Evolutionary conservation across 2,797 vertebrate genomes (phyloP), one percentile per base, ranked within the genome.

Genomic region (Rhynchonycteris naso): DNA sequence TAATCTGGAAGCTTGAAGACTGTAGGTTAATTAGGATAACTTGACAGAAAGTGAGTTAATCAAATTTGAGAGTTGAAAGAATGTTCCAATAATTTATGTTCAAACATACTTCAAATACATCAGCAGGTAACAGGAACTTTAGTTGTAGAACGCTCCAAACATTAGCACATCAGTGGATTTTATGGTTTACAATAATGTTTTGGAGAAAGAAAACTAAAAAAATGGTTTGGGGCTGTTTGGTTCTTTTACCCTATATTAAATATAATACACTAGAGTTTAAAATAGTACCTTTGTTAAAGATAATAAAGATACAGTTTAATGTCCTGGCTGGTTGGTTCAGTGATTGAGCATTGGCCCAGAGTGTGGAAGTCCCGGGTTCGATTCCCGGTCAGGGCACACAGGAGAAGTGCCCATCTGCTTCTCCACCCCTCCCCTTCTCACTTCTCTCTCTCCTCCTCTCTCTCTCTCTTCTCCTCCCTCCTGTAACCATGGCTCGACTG

Each of bases 21-120:
- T 89, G 82, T 80, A 80, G 71, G 21, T 94, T 96, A 96, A 96
- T 96, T 96, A 92, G 88, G 58, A 90, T 88, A 94, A 94, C 85
- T 83, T 81, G 94, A 95, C 59, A 95, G 63, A 54, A 90, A 96
- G 88, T 92, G 35, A 97, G 90, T 85, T 93, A 91, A 96, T 97
- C 61, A 96, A 97, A 85, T 82, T 94, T 50, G 35, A 97, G 6
- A 58, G 52, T 93, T 96, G 78, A 96, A 98, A 92, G 85, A 97
- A 79, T 84, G 47, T 92, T 96, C 58, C 22, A 30, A 83, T 94
- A 26, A 85, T 90, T 91, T 94, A 38, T 38, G 84, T 97, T 97
- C 59, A 59, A 58, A 72, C 93, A 96, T 88, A 83, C 78, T 93
- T 95, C 65, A 94, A 50, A 52, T 93, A 1, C 79, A 80, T 93